Evolutionary conservation across 1,140 invertebrate genomes (phyloP).

Genomic region (Drosophila paulistorum): DNA sequence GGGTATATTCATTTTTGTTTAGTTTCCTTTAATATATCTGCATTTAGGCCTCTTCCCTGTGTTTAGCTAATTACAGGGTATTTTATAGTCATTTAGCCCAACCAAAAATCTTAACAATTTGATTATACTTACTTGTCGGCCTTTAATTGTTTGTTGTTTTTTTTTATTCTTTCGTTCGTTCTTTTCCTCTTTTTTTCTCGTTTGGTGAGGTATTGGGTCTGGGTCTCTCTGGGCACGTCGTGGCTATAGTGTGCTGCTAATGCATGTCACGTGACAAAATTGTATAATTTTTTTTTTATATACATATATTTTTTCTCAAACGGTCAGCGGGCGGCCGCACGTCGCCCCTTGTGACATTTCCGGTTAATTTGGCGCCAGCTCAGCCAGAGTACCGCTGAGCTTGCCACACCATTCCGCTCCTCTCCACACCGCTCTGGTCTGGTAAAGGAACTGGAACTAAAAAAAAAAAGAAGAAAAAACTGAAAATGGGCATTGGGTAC

Average conservation of each 20-base stretch:
- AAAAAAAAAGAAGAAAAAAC: background rate
- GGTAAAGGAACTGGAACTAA: background rate
- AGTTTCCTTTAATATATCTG: background rate
- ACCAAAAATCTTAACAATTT: slow-evolving; percentile 28
- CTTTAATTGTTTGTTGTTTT: slow-evolving; percentile 71
- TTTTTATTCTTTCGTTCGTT: slow-evolving; percentile 34
- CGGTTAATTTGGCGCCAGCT: slow-evolving; percentile 80
- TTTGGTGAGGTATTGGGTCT: slow-evolving; percentile 7
- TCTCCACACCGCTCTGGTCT: background rate
- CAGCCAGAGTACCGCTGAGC: slow-evolving; percentile 49
- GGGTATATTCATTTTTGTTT: background rate
- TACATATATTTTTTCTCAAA: slow-evolving; percentile 34
- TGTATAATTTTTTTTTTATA: slow-evolving; percentile 62
- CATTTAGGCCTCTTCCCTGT: background rate
- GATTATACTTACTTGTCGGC: slow-evolving; percentile 56
- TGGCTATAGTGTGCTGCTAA: slow-evolving; percentile 60
- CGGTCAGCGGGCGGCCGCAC: slow-evolving; percentile 75
- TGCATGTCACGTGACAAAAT: slow-evolving; percentile 81
- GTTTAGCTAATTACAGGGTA: slow-evolving; percentile 21
- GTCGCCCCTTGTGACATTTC: slow-evolving; percentile 80
- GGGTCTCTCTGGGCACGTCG: slow-evolving; percentile 43
- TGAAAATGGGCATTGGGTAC: slow-evolving; percentile 6
- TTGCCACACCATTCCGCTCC: background rate
- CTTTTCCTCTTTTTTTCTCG: slow-evolving; percentile 27
- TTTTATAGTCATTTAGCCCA: slow-evolving; percentile 10